These are phyloP conservation scores for Diuraphis noxia DNA, from an alignment of 1,140 invertebrate species.

Conservation along the genomic window DNA sequence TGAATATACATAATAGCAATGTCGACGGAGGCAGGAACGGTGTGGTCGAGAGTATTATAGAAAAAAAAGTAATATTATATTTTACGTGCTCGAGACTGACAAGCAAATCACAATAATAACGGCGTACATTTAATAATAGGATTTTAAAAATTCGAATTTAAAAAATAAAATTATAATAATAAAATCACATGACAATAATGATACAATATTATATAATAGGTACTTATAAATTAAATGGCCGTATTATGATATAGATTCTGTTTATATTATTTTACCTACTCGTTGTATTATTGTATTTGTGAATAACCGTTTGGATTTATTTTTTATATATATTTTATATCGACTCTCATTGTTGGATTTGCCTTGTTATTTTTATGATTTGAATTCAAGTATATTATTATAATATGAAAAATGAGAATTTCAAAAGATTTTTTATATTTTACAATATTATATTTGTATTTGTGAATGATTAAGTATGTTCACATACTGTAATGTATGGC, in stretches of 20 bases:
- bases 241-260: background rate
- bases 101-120: background rate
- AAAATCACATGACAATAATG: background rate
- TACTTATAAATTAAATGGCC: background rate
- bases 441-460: background rate
- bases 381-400: background rate
- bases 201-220: background rate
- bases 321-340: background rate
- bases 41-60: background rate
- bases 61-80: background rate
- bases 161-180: too few species aligned
- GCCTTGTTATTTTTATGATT: background rate
- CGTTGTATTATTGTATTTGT: background rate
- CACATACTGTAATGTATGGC: background rate
- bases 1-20: background rate
- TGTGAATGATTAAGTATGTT: background rate
- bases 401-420: background rate
- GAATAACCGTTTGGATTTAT: background rate
- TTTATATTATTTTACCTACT: background rate
- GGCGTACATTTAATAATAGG: background rate
- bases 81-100: background rate
- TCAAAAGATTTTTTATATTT: slow-evolving; percentile 18
- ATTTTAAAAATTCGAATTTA: background rate
- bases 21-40: background rate
- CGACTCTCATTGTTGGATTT: background rate